Percentiles rank a stretch among this genome's conserved stretches.
These are phyloP conservation scores for Phenacoccus solenopsis DNA, from an alignment of 1,140 invertebrate genomes.

Conservation along the genomic window DNA sequence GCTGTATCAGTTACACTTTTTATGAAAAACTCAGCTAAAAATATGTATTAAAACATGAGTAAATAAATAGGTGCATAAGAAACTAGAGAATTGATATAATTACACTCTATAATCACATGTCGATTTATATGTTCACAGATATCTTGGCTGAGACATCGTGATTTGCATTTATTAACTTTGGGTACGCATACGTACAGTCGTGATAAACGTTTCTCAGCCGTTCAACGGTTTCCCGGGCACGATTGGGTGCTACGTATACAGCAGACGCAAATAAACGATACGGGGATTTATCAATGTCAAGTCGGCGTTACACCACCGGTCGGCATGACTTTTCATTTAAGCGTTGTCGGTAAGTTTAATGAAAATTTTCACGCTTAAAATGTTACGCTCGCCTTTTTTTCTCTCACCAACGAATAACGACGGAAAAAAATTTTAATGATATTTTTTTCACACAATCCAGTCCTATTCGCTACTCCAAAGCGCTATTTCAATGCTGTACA, in stretches of 20 bases:
- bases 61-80: no score
- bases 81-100: no score
- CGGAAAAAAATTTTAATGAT: no score
- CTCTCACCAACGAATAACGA: no score
- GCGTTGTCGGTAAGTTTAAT: slow-evolving; percentile 59
- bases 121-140: slow-evolving; percentile 47
- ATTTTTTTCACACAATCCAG: no score
- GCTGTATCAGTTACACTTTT: no score
- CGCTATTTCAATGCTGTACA: no score
- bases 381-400: no score
- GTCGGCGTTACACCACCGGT: slow-evolving; percentile 76
- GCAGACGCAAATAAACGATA: slow-evolving; percentile 63
- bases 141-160: slow-evolving; percentile 58
- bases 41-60: no score
- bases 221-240: slow-evolving; percentile 70
- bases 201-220: slow-evolving; percentile 57
- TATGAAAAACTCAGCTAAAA: no score
- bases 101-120: no score
- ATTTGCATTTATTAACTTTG: slow-evolving; percentile 58
- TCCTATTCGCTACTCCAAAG: no score
- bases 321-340: slow-evolving; percentile 61
- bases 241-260: slow-evolving; percentile 74
- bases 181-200: slow-evolving; percentile 60
- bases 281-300: slow-evolving; percentile 66
- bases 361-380: not conserved